Evolutionary conservation across 2,113 vertebrate genomes (phyloP), one percentile per base, ranked within the genome.

Genomic region (Antigone vipio): DNA sequence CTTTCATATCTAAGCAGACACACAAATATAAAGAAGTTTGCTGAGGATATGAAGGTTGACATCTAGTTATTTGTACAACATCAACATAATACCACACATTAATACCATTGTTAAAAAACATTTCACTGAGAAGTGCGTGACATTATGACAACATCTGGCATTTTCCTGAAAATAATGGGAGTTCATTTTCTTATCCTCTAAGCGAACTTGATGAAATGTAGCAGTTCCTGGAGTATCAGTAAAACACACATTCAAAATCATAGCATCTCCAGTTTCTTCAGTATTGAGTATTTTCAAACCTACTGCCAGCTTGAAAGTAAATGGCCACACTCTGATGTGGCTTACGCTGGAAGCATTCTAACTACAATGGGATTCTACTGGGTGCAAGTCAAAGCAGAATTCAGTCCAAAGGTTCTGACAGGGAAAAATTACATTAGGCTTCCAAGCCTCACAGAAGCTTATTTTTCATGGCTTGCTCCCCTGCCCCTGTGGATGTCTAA

Each of bases 361-460:
- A 71, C 58, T 52, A 10, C 62, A 90, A 16, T 40, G 27, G 40
- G 55, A 90, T 72, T 92, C 59, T 22, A 60, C 34, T 12, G 52
- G 23, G 74, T 87, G 56, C 8, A 42, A 93, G 44, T 76, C 85
- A 93, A 81, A 74, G 77, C 47, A 82, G 63, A 89, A 86, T 45
- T 32, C 72, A 88, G 34, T 67, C 85, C 68, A 88, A 90, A 94
- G 79, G 85, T 85, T 81, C 73, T 92, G 88, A 96, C 88, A 72
- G 24, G 38, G 64, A 85, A 95, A 88, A 88, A 83, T 95, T 62
- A 58, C 27, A 49, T 55, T 85, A 82, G 52, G 82, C 67, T 94
- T 97, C 92, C 92, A 96, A 95, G 56, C 59, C 55, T 96, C 91
- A 92, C 96, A 96, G 94, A 96, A 96, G 93, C 94, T 95, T 97